These are phyloP conservation scores for Rhodophaea formosa DNA, from an alignment of 2,888 invertebrate genomes.

Conservation along the genomic window DNA sequence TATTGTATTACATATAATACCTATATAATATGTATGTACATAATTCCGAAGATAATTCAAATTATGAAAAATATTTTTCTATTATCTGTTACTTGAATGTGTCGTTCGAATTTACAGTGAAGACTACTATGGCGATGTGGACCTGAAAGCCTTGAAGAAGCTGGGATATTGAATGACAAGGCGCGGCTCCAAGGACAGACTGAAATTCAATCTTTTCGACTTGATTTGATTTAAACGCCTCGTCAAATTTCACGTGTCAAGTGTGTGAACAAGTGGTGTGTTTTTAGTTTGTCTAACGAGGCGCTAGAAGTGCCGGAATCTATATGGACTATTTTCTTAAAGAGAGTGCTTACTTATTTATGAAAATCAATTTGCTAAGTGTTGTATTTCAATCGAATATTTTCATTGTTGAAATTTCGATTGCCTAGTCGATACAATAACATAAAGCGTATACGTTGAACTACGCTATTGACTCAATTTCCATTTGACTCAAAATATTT, in stretches of 20 bases:
- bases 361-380: conserved; percentile 25
- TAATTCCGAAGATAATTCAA: no score
- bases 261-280: conserved; percentile 22
- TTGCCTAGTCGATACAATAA: conserved; percentile 14
- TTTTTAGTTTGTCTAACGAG: conserved; percentile 61
- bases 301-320: conserved; percentile 45
- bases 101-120: conserved; percentile 82
- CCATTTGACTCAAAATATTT: not conserved
- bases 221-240: conserved; percentile 51
- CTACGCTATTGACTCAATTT: not conserved
- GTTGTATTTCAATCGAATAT: conserved; percentile 17
- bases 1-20: no score
- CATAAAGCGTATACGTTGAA: not conserved
- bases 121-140: conserved; percentile 95
- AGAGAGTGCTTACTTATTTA: conserved; percentile 20
- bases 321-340: conserved; percentile 21
- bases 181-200: conserved; percentile 75
- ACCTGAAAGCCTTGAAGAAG: conserved; percentile 92
- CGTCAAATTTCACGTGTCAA: conserved; percentile 35
- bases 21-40: no score
- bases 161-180: conserved; percentile 85
- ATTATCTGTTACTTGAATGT: conserved; percentile 22
- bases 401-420: conserved; percentile 6
- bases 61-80: not conserved
- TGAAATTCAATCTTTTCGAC: conserved; percentile 67